Conservation (phyloP, 2,113 vertebrate genomes). For the Atlantisia rogersi region DNA sequence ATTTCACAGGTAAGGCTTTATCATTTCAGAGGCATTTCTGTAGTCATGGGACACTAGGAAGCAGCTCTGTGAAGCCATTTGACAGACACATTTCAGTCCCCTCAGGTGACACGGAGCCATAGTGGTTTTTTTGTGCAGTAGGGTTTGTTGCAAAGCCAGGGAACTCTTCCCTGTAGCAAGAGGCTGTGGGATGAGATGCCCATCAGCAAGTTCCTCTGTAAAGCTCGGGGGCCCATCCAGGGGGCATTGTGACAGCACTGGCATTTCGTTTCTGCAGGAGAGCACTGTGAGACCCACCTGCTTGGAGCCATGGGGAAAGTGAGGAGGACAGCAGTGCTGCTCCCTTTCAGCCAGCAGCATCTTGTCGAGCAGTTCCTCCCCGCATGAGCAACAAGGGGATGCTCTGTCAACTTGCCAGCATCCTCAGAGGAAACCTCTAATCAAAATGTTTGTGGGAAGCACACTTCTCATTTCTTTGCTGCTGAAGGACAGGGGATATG, state of each 20-base stretch:
- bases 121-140: not conserved
- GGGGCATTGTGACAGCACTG: not conserved
- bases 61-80: not conserved
- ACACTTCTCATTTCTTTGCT: not conserved
- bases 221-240: not conserved
- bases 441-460: not conserved
- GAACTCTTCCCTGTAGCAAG: not conserved
- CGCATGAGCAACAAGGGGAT: not conserved
- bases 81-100: not conserved
- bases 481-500: not conserved
- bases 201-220: not conserved
- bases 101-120: not conserved
- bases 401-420: not conserved
- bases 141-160: not conserved
- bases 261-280: not conserved
- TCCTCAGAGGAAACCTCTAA: not conserved
- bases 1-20: not conserved
- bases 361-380: not conserved
- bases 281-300: not conserved
- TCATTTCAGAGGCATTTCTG: rapidly evolving
- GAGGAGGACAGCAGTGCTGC: not conserved
- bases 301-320: not conserved
- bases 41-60: rapidly evolving
- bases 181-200: not conserved
- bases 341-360: not conserved